phyloP scores from a whole-genome alignment of 2,797 vertebrate genomes.

The Graptemys geographica region DNA sequence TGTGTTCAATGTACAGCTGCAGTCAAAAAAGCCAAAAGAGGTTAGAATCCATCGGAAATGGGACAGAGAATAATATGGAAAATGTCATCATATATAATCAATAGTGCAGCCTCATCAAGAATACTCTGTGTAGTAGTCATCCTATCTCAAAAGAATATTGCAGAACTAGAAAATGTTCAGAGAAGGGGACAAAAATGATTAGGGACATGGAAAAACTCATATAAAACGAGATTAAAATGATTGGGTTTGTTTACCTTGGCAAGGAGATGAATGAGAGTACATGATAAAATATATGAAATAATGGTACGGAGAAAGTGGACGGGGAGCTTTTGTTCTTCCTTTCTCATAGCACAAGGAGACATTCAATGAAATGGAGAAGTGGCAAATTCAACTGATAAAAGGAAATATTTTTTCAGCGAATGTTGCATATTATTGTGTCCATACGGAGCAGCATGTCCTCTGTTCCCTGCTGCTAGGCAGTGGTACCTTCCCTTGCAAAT shows the following conservation, averaged over 20 bases:
- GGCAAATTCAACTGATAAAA: background rate
- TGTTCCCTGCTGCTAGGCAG: background rate
- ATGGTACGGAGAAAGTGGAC: background rate
- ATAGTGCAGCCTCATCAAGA: background rate
- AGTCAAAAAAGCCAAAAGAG: background rate
- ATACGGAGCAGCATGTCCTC: background rate
- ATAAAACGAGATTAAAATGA: background rate
- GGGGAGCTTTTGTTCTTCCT: fast-evolving
- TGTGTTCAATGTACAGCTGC: background rate
- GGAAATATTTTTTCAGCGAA: background rate
- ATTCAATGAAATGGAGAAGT: background rate
- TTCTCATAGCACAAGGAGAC: background rate
- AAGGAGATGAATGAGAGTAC: background rate
- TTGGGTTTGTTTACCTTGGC: background rate
- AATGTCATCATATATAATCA: background rate
- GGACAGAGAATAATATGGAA: background rate
- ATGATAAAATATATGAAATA: background rate
- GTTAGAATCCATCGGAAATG: background rate
- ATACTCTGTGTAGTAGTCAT: background rate
- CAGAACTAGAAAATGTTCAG: background rate
- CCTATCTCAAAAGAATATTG: background rate
- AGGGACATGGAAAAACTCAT: fast-evolving
- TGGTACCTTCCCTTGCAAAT: background rate
- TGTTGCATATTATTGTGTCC: constrained; percentile 13
- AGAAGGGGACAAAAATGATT: background rate